Percentiles rank a stretch among this genome's conserved stretches.
phyloP scores from a whole-genome alignment of 2,797 vertebrate genomes.

The Gephyroberyx darwinii region DNA sequence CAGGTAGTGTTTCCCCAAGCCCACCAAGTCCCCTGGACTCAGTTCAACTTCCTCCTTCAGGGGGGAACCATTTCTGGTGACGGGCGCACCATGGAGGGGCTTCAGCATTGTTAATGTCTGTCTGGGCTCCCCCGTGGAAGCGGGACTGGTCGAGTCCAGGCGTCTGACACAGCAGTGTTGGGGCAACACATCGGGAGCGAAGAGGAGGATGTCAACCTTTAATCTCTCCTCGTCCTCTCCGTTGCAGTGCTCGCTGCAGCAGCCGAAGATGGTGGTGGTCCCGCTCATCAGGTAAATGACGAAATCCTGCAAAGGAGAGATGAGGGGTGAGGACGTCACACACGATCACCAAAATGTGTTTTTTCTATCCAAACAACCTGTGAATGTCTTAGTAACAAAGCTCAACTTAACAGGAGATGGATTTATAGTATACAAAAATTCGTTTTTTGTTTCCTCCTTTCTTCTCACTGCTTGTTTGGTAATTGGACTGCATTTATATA shows the following conservation, averaged over 20 bases:
- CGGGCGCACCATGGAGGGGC: slow-evolving; percentile 75
- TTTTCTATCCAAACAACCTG: too few relatives aligned
- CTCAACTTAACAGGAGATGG: neutral
- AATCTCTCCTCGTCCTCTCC: slow-evolving; percentile 77
- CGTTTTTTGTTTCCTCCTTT: neutral
- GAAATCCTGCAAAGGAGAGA: slow-evolving; percentile 75
- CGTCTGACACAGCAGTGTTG: slow-evolving; percentile 83
- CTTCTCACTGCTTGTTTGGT: neutral
- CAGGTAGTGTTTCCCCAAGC: slow-evolving; percentile 82
- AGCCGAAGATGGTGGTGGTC: slow-evolving; percentile 79
- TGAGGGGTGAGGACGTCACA: neutral
- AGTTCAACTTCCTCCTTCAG: slow-evolving; percentile 77
- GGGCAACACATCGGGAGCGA: slow-evolving; percentile 79
- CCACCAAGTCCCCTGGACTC: slow-evolving; percentile 80
- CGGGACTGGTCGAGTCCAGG: slow-evolving; percentile 55
- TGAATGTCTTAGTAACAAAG: too few relatives aligned
- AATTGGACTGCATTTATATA: too few relatives aligned
- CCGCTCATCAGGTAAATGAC: slow-evolving; percentile 84
- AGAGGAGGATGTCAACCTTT: slow-evolving; percentile 84
- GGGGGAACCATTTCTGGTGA: slow-evolving; percentile 79
- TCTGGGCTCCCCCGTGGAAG: slow-evolving; percentile 51
- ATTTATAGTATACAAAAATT: neutral
- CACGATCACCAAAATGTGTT: too few relatives aligned
- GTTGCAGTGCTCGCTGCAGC: slow-evolving; percentile 72
- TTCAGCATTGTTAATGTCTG: slow-evolving; percentile 74